Evolutionary conservation across 2,888 invertebrate species (phyloP).

Genomic region (Tridacna gigas): DNA sequence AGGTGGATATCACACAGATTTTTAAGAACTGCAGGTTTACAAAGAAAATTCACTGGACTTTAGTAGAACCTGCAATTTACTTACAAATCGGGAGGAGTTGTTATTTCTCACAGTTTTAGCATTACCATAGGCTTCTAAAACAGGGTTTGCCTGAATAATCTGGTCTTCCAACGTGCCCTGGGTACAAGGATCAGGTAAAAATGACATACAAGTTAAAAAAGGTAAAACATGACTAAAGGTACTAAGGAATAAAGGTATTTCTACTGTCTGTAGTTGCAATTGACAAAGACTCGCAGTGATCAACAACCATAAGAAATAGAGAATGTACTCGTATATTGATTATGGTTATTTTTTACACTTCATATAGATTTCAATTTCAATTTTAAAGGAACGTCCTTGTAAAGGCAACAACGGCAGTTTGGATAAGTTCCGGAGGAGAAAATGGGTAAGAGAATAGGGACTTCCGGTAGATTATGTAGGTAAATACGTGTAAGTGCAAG

Average conservation of each 20-base stretch:
- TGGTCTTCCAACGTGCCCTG: conserved; percentile 94
- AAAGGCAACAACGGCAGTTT: no score
- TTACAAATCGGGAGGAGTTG: conserved; percentile 99
- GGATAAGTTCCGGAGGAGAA: no score
- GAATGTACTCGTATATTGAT: no score
- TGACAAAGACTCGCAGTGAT: neutral
- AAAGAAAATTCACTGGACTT: neutral
- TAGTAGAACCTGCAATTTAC: conserved; percentile 86
- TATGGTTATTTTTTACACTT: no score
- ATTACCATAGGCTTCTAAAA: conserved; percentile 83
- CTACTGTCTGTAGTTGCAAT: neutral
- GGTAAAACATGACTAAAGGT: neutral
- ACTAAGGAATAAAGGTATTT: neutral
- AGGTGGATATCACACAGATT: neutral
- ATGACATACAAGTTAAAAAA: conserved; percentile 7
- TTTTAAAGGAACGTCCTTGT: no score
- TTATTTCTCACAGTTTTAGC: conserved; percentile 91
- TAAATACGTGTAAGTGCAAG: no score
- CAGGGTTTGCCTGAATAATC: conserved; percentile 98
- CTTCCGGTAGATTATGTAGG: no score
- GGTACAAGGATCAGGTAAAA: conserved; percentile 14
- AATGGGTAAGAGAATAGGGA: no score
- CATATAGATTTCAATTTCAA: no score
- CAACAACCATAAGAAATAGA: no score
- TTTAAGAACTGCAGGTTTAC: neutral